Evolutionary conservation across 2,113 vertebrate species (phyloP), one percentile per base, ranked within the genome.

Genomic region (Entomyzon cyanotis): DNA sequence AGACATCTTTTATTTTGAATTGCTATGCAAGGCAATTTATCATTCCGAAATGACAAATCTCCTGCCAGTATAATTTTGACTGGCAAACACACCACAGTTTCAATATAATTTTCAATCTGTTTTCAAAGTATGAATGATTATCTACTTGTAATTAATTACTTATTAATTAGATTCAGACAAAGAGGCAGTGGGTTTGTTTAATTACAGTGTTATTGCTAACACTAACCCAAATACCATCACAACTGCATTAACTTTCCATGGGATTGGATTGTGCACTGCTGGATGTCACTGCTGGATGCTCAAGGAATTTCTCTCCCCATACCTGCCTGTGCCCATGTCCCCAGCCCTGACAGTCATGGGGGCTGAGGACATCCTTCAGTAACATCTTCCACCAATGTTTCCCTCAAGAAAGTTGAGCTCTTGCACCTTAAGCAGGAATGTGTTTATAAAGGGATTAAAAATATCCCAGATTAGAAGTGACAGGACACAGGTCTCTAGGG

Each of bases 341-440:
- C 33, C 14, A 47, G 15, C 5, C 8, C 63, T 5, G 5, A 50
- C 12, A 49, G 46, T 77, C 33, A 46, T 33, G 41, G 0, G 0
- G 5, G 41, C 10, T 68, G 49, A 87, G 10, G 11, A 9, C 9
- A 46, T 39, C 27, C 28, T 82, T 31, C 22, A 5, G 0, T 12
- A 31, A 17, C 20, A 31, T 22, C 60, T 75, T 67, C 30, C 17
- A 52, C 8, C 33, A 59, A 14, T 3, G 7, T 35, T 59, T 50
- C 5, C 12, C 10, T 39, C 21, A 12, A 84, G 15, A 23, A 69
- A 10, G 5, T 10, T 87, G 25, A 4, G 16, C 4, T 70, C 37
- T 35, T 65, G 7, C 5, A 39, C 11, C 7, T 67, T 35, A 39
- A 68, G 25, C 47, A 82, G 22, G 11, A 93, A 52, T 39, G 27